Evolutionary conservation across 2,797 vertebrate genomes (phyloP), one percentile per base, ranked within the genome.

Genomic region (Champsocephalus esox): DNA sequence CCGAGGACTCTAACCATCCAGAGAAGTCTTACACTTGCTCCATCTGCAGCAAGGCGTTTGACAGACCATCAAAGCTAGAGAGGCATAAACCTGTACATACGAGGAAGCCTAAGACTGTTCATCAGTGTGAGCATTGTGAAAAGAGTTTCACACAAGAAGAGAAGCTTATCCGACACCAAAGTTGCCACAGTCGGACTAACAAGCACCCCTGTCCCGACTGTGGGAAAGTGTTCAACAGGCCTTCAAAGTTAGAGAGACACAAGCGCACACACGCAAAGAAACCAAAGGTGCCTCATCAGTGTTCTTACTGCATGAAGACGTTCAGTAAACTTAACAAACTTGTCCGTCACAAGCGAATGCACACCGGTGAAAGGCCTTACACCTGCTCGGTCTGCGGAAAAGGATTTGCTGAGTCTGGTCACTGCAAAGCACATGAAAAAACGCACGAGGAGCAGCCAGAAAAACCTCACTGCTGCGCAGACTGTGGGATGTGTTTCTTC

Each of bases 341-440:
- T 0, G 71, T 88, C 12, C 90, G 92, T 17, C 92, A 93, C 38
- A 63, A 86, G 68, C 82, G 92, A 2, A 87, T 90, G 80, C 92
- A 93, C 79, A 93, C 92, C 0, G 92, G 92, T 12, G 92, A 93
- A 83, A 90, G 58, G 67, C 92, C 92, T 12, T 93, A 89, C 45
- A 90, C 87, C 62, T 93, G 92, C 77, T 83, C 85, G 0, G 75
- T 92, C 38, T 93, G 92, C 0, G 90, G 91, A 0, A 92, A 92
- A 73, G 85, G 90, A 13, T 93, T 93, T 57, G 87, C 90, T 0
- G 92, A 93, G 67, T 59, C 87, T 0, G 87, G 90, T 2, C 91
- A 93, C 73, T 93, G 92, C 86, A 93, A 86, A 71, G 82, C 88
- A 1, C 92, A 93, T 0, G 91, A 93, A 66, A 92, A 85, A 73